Evolutionary conservation across 2,113 vertebrate species (phyloP).

Genomic region (Rhizomys pruinosus): DNA sequence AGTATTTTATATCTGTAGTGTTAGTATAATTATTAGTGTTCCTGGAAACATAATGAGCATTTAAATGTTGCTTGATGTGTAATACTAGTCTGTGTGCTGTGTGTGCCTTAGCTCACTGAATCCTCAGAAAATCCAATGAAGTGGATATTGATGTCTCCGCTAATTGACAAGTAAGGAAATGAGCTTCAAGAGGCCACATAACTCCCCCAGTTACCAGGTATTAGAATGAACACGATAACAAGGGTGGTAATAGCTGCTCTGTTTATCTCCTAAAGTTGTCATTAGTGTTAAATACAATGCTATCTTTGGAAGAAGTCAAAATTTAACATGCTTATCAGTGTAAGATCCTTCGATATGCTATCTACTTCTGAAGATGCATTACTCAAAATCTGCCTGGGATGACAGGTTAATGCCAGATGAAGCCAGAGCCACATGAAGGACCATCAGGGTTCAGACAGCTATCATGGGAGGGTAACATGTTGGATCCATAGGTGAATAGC

Average conservation of each 20-base stretch:
- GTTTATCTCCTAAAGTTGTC: background rate
- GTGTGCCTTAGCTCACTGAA: background rate
- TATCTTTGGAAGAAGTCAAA: constrained; percentile 12
- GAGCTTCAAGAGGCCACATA: background rate
- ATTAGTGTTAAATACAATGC: background rate
- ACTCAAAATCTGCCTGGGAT: background rate
- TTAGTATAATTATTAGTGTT: constrained; percentile 28
- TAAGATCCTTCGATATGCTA: background rate
- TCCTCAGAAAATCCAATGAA: background rate
- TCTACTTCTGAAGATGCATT: background rate
- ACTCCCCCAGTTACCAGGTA: background rate
- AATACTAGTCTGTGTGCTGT: background rate
- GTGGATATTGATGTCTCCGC: constrained; percentile 10
- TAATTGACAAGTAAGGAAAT: constrained; percentile 46
- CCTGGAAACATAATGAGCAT: constrained; percentile 50
- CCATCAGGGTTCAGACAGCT: background rate
- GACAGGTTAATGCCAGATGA: background rate
- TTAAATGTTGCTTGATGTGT: constrained; percentile 26
- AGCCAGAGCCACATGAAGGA: background rate
- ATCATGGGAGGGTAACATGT: background rate
- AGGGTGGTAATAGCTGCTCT: background rate
- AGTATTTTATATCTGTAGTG: constrained; percentile 16
- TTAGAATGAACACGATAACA: background rate
- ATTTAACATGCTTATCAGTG: background rate
- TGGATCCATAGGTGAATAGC: background rate